Base-by-base conservation (phyloP, 2,888 invertebrate genomes). In the Rhodophaea formosa region DNA sequence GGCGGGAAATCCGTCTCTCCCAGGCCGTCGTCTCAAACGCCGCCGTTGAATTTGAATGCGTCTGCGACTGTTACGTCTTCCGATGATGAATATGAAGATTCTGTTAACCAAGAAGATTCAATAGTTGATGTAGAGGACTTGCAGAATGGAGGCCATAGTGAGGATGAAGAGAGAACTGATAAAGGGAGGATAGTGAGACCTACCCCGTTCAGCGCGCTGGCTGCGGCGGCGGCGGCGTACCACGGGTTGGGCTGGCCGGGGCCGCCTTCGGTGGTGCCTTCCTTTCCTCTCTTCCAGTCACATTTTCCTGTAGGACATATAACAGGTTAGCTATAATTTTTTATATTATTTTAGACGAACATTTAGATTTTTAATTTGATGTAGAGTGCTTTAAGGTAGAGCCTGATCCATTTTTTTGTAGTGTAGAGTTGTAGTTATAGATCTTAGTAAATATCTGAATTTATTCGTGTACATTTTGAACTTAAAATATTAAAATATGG, bases 91-190 rank as follows among this genome's bases (percentile, higher is more conserved):
- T 93, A 94, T 61, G 93, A 93, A 73, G 94, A 96, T 72, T 94
- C 95, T 7, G 95, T 95, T 59, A 94, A 94, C 61, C 94, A 93
- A 55, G 92, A 92, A 64, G 94, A 93, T 66, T 94, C 94, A 52
- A 92, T 95, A 73, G 96, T 96, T 12, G 96, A 96, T 77, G 96
- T 96, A 12, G 96, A 96, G 79, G 96, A 96, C 72, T 86, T 96
- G 74, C 94, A 94, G 72, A 93, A 93, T 61, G 94, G 93, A 53
- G 69, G 67, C 12, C 79, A 79, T 57, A 88, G 88, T 72, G 92
- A 92, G 66, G 91, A 92, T 58, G 90, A 91, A 51, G 90, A 90
- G 57, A 77, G 87, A 66, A 76, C 70, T 49, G 86, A 85, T 58
- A 87, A 88, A 64, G 83, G 88, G 58, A 84, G 83, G 62, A 62